Percentiles rank a stretch among this genome's conserved stretches.
Evolutionary conservation across 2,888 invertebrate genomes (phyloP).

Genomic region (Sisyra nigra): DNA sequence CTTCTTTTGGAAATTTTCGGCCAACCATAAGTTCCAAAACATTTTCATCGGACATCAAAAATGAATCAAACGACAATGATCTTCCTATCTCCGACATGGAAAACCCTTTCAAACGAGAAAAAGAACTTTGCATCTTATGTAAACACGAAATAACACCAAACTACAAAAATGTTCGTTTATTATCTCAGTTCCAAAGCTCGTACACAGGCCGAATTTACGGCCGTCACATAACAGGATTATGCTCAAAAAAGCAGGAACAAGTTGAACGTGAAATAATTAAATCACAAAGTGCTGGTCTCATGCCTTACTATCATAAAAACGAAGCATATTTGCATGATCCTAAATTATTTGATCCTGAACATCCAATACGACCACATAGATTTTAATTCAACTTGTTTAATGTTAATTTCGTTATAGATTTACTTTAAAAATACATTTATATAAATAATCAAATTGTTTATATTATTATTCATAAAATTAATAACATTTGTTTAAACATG

Average conservation of each 20-base stretch:
- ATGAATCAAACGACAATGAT: constrained; percentile 17
- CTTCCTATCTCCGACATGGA: constrained; percentile 40
- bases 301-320: constrained; percentile 72
- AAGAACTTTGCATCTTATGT: constrained; percentile 64
- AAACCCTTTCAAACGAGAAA: constrained; percentile 70
- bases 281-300: constrained; percentile 63
- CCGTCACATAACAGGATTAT: constrained; percentile 85
- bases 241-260: constrained; percentile 58
- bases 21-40: not conserved
- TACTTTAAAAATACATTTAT: not conserved
- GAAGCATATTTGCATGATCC: constrained; percentile 73
- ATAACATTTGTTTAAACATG: no score
- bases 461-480: no score
- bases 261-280: constrained; percentile 59
- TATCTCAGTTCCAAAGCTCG: constrained; percentile 92
- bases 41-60: not conserved
- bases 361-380: constrained; percentile 63
- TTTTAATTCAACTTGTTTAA: constrained; percentile 31
- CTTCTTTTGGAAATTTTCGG: no score
- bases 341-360: constrained; percentile 75
- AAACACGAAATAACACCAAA: constrained; percentile 63
- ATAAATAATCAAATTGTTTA: not conserved
- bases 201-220: constrained; percentile 89
- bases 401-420: not conserved
- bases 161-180: constrained; percentile 79